Evolutionary conservation across 2,797 vertebrate genomes (phyloP).

Genomic region (Pogoniulus pusillus): DNA sequence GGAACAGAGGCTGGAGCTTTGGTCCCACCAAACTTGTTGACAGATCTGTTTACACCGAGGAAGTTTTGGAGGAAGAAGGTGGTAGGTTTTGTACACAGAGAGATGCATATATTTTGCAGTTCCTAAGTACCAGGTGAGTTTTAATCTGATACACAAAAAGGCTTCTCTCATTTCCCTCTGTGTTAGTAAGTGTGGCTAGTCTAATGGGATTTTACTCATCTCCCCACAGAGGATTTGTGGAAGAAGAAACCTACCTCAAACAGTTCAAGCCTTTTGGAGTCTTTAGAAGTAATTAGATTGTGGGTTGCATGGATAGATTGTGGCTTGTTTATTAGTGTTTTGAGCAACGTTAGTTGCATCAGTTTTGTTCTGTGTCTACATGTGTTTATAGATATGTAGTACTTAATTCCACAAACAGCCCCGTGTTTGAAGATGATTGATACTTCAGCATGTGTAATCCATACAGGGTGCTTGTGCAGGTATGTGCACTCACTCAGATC

Average conservation of each 20-base stretch:
- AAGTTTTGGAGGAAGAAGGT: not conserved
- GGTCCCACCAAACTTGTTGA: not conserved
- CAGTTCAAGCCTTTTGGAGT: slow-evolving; percentile 12
- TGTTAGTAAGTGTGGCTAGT: not conserved
- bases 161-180: not conserved
- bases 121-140: not conserved
- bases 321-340: slow-evolving; percentile 42
- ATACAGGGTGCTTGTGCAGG: not conserved
- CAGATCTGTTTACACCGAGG: not conserved
- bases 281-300: slow-evolving; percentile 40
- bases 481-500: not conserved
- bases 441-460: not conserved
- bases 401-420: not conserved
- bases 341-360: not conserved
- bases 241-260: slow-evolving; percentile 31
- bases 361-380: not conserved
- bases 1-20: not conserved
- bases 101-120: not conserved
- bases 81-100: not conserved
- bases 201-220: not conserved
- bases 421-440: not conserved
- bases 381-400: not conserved
- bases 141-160: not conserved
- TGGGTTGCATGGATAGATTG: slow-evolving; percentile 43
- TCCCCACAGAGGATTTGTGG: not conserved